Conservation (phyloP, 2,113 vertebrate genomes). For the Onychostruthus taczanowskii region DNA sequence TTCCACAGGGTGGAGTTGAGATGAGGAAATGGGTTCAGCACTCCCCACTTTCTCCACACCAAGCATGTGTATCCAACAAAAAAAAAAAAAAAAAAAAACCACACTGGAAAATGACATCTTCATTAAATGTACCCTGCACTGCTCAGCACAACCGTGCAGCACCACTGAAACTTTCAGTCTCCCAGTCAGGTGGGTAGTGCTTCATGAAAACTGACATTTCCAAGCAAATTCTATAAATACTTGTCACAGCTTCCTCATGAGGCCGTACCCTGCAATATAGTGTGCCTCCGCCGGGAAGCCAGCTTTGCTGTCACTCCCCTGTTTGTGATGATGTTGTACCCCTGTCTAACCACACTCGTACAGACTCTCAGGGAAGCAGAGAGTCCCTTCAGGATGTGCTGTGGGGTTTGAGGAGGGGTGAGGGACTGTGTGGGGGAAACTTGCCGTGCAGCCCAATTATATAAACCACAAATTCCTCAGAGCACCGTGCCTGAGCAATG, state of each 20-base stretch:
- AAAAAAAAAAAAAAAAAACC: fast-evolving
- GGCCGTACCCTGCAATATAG: background rate
- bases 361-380: background rate
- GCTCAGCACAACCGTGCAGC: background rate
- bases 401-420: background rate
- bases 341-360: background rate
- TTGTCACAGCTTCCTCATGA: background rate
- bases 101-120: background rate
- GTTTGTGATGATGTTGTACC: background rate
- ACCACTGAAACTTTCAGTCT: background rate
- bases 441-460: background rate
- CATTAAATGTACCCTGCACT: background rate
- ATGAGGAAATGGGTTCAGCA: background rate
- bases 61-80: background rate
- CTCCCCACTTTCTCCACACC: background rate
- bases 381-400: background rate
- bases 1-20: background rate
- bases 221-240: background rate
- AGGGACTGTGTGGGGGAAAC: fast-evolving
- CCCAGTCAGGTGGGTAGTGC: background rate
- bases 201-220: background rate
- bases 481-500: background rate
- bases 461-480: background rate
- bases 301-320: background rate
- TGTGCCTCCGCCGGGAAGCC: background rate